phyloP scores from a whole-genome alignment of 2,888 invertebrate genomes.

The Lymantria monacha region DNA sequence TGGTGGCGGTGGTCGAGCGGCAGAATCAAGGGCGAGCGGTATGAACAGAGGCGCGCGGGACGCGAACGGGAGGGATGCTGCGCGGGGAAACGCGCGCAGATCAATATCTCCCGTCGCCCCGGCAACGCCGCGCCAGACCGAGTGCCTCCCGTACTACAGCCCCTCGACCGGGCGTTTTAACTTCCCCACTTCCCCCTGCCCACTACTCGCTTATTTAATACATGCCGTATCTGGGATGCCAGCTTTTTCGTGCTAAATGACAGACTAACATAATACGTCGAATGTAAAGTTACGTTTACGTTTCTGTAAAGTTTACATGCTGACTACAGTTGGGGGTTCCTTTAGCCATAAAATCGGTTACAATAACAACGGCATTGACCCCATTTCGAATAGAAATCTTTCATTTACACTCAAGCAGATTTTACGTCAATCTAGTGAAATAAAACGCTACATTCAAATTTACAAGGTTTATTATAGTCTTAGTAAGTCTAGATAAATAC shows the following conservation, averaged over 20 bases:
- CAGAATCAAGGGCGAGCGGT: conserved; percentile 63
- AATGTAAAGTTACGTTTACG: conserved; percentile 53
- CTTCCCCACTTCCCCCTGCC: conserved; percentile 47
- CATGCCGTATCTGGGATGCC: conserved; percentile 74
- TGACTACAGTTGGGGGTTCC: conserved; percentile 31
- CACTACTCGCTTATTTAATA: conserved; percentile 79
- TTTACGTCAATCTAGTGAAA: conserved; percentile 24
- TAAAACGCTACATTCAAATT: conserved; percentile 9
- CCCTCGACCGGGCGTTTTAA: conserved; percentile 37
- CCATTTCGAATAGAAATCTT: conserved; percentile 41
- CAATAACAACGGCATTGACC: conserved; percentile 65
- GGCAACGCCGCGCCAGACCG: conserved; percentile 84
- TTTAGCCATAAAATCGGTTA: conserved; percentile 36
- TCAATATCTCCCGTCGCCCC: conserved; percentile 81
- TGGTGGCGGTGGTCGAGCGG: conserved; percentile 56
- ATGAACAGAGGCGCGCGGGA: conserved; percentile 34
- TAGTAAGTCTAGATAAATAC: background rate
- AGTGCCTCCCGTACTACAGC: conserved; percentile 83
- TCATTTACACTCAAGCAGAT: conserved; percentile 36
- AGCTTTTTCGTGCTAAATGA: conserved; percentile 77
- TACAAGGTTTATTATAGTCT: background rate
- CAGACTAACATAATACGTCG: conserved; percentile 61
- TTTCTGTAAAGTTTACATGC: conserved; percentile 39
- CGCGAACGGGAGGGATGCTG: conserved; percentile 59
- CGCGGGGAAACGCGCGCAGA: conserved; percentile 68